A percentile compares a stretch with the other conserved stretches of the same genome.
These are phyloP conservation scores for Aphodius sticticus DNA, from an alignment of 2,888 invertebrate genomes.

Conservation along the genomic window DNA sequence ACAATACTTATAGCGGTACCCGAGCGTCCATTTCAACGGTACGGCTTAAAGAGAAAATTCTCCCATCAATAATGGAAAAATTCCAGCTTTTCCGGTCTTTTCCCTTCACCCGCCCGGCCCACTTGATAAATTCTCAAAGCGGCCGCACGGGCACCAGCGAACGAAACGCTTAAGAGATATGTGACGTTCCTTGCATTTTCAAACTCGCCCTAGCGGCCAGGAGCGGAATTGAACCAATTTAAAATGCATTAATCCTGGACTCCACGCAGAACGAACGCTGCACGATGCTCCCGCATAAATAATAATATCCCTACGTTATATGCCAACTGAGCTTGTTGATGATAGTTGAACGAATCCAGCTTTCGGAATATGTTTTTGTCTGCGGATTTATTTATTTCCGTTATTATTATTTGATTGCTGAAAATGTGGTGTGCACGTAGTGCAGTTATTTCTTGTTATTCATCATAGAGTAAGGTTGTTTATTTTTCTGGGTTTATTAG, in stretches of 20 bases:
- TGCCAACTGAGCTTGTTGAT: not conserved
- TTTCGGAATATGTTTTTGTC: not conserved
- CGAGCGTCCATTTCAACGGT: not conserved
- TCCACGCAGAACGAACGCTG: not conserved
- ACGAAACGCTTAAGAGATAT: not conserved
- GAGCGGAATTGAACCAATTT: not conserved
- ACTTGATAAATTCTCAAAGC: not conserved
- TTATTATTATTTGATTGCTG: no score
- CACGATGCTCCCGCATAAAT: not conserved
- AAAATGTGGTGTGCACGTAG: no score
- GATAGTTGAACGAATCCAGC: not conserved
- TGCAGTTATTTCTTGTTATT: no score
- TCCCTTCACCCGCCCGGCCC: not conserved
- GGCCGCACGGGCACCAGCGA: not conserved
- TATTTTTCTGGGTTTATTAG: no score
- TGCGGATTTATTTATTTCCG: no score
- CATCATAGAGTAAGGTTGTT: no score
- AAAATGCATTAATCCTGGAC: constrained; percentile 4
- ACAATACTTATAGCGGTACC: not conserved
- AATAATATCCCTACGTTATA: not conserved
- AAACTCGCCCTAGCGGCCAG: not conserved
- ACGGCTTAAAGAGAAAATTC: not conserved
- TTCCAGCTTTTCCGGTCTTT: not conserved
- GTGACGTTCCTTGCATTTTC: not conserved
- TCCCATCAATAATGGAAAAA: constrained; percentile 4